Conservation (phyloP, 2,113 vertebrate species). For the Solea solea region DNA sequence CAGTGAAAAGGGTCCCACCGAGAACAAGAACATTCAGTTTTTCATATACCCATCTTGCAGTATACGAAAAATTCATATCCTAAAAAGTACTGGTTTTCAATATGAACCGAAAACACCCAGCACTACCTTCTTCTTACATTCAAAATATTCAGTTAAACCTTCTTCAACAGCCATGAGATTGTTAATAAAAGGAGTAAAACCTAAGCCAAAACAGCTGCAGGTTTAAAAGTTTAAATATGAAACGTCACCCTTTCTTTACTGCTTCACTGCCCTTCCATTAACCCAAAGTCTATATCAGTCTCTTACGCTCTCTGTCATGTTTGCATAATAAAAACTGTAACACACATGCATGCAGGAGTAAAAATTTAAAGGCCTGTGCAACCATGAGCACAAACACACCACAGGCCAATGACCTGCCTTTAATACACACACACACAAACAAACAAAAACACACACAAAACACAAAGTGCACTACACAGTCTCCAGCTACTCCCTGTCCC, state of each 20-base stretch:
- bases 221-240: conserved; percentile 5
- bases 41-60: too few relatives aligned
- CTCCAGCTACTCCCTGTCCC: conserved; percentile 31
- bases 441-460: neutral
- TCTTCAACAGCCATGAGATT: neutral
- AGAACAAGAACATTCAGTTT: too few relatives aligned
- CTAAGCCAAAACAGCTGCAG: neutral
- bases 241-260: conserved; percentile 1
- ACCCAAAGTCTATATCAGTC: conserved; percentile 1
- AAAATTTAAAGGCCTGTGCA: neutral
- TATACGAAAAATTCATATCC: too few relatives aligned
- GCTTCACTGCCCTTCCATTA: conserved; percentile 17
- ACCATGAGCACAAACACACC: neutral
- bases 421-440: neutral
- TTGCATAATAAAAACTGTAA: neutral
- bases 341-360: neutral
- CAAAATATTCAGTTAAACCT: too few relatives aligned
- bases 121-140: too few relatives aligned
- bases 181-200: neutral
- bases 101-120: too few relatives aligned
- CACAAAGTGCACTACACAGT: conserved; percentile 9
- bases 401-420: conserved; percentile 13
- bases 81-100: too few relatives aligned
- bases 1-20: too few relatives aligned
- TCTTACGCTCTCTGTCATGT: neutral